Percentiles rank a stretch among this genome's conserved stretches.
Conservation (phyloP, 2,797 vertebrate genomes). For the Gobio occitaniae region DNA sequence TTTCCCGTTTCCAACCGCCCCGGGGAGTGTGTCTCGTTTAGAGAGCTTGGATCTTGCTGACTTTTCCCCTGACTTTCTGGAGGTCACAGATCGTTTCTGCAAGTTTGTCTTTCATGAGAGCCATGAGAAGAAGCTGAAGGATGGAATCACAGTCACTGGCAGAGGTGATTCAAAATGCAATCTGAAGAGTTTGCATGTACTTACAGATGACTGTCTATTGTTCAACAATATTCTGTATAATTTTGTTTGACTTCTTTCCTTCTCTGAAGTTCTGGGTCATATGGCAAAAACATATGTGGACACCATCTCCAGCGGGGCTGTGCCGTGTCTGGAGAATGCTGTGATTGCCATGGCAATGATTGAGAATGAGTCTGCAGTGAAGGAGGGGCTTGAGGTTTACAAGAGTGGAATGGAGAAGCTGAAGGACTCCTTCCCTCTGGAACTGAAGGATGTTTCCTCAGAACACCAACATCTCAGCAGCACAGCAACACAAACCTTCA, state of each 20-base stretch:
- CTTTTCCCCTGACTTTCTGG: too few relatives aligned
- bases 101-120: too few relatives aligned
- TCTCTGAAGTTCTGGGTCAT: slow-evolving; percentile 61
- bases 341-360: slow-evolving; percentile 20
- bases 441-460: slow-evolving; percentile 51
- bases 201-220: too few relatives aligned
- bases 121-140: too few relatives aligned
- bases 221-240: neutral
- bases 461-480: slow-evolving; percentile 58
- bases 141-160: too few relatives aligned
- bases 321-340: slow-evolving; percentile 67
- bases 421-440: neutral
- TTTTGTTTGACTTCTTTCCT: neutral
- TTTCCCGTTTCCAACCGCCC: slow-evolving; percentile 63
- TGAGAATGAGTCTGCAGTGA: slow-evolving; percentile 3
- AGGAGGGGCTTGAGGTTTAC: slow-evolving; percentile 57
- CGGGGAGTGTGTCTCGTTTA: too few relatives aligned
- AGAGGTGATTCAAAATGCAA: too few relatives aligned
- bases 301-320: slow-evolving; percentile 59
- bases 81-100: too few relatives aligned
- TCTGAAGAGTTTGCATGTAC: too few relatives aligned
- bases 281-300: slow-evolving; percentile 64
- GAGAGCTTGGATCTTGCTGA: too few relatives aligned
- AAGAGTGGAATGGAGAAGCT: slow-evolving; percentile 63
- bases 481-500: slow-evolving; percentile 58